These are phyloP conservation scores for Rhagoletis pomonella DNA, from an alignment of 1,140 invertebrate genomes.

Conservation along the genomic window DNA sequence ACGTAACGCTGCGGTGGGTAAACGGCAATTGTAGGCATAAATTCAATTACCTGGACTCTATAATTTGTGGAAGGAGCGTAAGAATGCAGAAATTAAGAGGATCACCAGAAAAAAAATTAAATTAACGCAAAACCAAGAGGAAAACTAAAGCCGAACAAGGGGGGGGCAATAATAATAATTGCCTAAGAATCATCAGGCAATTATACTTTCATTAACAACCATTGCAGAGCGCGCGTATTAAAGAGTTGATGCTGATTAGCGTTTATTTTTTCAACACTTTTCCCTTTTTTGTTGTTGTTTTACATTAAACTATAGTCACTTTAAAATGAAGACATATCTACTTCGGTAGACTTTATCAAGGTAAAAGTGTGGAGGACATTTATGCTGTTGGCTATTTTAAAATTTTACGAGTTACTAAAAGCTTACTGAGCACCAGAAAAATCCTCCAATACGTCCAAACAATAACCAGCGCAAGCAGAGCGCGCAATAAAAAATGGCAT, in stretches of 20 bases:
- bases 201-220: slow-evolving; percentile 32
- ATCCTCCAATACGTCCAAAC: not conserved
- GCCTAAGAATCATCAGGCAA: not conserved
- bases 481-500: not conserved
- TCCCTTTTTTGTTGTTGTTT: not conserved
- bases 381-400: slow-evolving; percentile 2
- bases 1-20: slow-evolving; percentile 34
- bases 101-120: not conserved
- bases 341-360: too few relatives aligned
- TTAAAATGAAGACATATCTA: slow-evolving; percentile 43
- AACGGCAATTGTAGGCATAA: slow-evolving; percentile 17
- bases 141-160: not conserved
- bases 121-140: not conserved
- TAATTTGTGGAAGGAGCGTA: slow-evolving; percentile 30
- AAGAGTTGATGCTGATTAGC: not conserved
- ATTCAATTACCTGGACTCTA: slow-evolving; percentile 37
- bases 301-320: not conserved
- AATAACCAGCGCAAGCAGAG: not conserved
- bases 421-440: not conserved
- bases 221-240: not conserved
- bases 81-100: not conserved
- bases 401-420: slow-evolving; percentile 46
- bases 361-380: slow-evolving; percentile 19
- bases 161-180: too few relatives aligned
- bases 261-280: not conserved